These are phyloP conservation scores for Steinernema khuongi DNA, from an alignment of 1,140 invertebrate species.

Conservation along the genomic window DNA sequence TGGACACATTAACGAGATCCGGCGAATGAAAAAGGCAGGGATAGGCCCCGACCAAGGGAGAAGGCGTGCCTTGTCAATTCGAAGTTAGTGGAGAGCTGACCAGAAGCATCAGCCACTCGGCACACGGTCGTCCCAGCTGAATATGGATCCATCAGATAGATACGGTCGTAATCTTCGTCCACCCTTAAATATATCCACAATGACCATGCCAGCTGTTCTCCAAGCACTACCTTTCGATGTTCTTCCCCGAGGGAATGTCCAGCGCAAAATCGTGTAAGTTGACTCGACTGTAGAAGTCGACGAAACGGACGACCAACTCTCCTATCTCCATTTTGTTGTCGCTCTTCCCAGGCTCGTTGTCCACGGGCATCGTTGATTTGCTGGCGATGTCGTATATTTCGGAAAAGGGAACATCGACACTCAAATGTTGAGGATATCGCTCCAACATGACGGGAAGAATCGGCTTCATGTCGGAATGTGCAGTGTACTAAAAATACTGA, in stretches of 20 bases:
- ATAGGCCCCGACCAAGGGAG: background rate
- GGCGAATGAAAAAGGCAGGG: background rate
- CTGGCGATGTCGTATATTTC: background rate
- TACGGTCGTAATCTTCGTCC: background rate
- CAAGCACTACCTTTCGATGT: background rate
- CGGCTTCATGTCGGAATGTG: background rate
- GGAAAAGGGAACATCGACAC: background rate
- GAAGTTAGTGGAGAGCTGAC: background rate
- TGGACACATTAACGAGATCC: too few relatives aligned
- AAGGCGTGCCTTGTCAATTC: background rate
- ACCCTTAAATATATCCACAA: background rate
- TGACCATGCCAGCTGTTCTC: too few relatives aligned
- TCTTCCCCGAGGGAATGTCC: background rate
- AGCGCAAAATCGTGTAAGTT: background rate
- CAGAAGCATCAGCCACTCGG: background rate
- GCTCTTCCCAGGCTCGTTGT: background rate
- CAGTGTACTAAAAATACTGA: background rate
- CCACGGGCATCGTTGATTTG: background rate
- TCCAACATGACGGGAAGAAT: background rate
- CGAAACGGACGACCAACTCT: background rate
- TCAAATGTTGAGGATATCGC: background rate
- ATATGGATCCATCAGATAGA: background rate
- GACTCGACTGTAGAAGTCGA: background rate
- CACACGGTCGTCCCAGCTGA: background rate
- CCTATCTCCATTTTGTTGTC: background rate